Evolutionary conservation across 2,888 invertebrate genomes (phyloP), one percentile per base, ranked within the genome.

Genomic region (Ellobium chinense): DNA sequence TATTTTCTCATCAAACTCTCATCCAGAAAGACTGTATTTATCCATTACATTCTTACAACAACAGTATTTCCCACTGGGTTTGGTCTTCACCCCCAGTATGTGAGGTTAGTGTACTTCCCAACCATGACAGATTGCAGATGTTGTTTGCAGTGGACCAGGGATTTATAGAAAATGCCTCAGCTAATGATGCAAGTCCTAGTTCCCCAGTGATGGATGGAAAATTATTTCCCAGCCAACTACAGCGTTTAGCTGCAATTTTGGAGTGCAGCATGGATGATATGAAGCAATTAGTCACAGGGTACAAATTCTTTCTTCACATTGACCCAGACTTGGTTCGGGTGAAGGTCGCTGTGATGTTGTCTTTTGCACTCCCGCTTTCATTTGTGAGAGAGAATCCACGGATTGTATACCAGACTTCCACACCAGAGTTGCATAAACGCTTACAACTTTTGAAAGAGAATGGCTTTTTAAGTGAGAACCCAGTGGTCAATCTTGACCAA

Each of bases 351-450:
- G 21, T 77, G 5, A 56, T 77, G 68, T 5, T 39, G 39, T 37
- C 14, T 21, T 77, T n/a, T 60, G 37, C 34, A 37, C 68, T 77
- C 1, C 56, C 68, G 12, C 36, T 37, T 63, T 36, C 36, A 58
- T 68, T 77, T 39, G 29, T 68, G 18, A 56, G 21, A 29, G 7
- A 58, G 18, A 24, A 77, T 68, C 56, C 63, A 14, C n/a, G 77
- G 34, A 29, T 77, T n/a, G 18, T 78, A 2, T 78, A 78, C 21
- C 63, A 78, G 27, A 60, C 78, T 12, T 78, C 78, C 21, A 58
- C 58, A 1, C 9, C 29, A 27, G 62, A 70, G 27, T 58, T 78
- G 18, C n/a, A 78, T 4, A 29, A 34, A 62, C 78, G 78, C 5
- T 70, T 78, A 46, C 12, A 70, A 36, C 18, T 39, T n/a, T 34